These are phyloP conservation scores for Drosophila kokeensis DNA, from an alignment of 2,888 invertebrate genomes.

Conservation along the genomic window DNA sequence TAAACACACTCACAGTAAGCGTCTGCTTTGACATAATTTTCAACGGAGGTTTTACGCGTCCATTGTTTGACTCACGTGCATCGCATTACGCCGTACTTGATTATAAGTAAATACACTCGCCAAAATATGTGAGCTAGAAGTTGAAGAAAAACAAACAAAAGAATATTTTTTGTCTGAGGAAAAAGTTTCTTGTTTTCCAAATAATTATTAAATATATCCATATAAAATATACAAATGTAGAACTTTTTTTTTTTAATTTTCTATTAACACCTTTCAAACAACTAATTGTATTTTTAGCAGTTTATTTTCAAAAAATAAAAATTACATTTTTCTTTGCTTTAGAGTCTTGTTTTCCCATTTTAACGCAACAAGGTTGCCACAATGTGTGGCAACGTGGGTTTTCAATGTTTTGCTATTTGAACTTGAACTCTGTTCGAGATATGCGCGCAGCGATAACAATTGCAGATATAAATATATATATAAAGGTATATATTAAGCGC, in stretches of 20 bases:
- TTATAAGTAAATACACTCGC: conserved; percentile 11
- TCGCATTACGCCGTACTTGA: conserved; percentile 36
- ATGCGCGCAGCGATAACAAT: conserved; percentile 19
- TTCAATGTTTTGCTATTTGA: conserved; percentile 33
- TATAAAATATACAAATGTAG: not conserved
- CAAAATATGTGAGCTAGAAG: not conserved
- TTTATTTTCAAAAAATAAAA: not conserved
- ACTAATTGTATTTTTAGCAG: not conserved
- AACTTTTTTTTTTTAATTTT: not conserved
- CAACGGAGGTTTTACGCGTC: conserved; percentile 10
- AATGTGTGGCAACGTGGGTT: not conserved
- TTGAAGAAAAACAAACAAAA: not conserved
- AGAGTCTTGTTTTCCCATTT: not conserved
- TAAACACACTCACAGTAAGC: conserved; percentile 2
- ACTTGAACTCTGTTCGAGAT: conserved; percentile 58
- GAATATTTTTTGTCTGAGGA: not conserved
- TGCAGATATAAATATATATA: not conserved
- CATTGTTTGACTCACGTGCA: conserved; percentile 48
- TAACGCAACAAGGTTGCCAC: not conserved
- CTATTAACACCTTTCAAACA: not conserved
- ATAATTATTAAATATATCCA: not conserved
- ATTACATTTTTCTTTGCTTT: not conserved
- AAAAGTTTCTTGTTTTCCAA: not conserved
- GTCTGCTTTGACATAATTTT: conserved; percentile 16
- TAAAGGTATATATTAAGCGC: conserved; percentile 41